Conservation (phyloP, 1,140 invertebrate species). For the Medauroidea extradentata region DNA sequence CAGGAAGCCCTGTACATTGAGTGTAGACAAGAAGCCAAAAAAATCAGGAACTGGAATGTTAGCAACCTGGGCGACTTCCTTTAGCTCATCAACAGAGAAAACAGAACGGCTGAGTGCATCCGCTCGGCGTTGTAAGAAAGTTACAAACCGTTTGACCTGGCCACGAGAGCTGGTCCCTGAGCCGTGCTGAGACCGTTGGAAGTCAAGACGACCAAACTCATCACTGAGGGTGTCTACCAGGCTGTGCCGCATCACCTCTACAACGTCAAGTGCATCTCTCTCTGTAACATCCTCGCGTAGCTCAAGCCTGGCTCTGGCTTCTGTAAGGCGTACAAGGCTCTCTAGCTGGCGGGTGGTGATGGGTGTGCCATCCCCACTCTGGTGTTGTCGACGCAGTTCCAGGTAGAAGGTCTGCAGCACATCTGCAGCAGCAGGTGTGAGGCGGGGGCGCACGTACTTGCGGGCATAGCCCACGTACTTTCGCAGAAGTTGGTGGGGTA, state of each 20-base stretch:
- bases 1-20: conserved; percentile 82
- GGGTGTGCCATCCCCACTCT: conserved; percentile 57
- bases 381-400: conserved; percentile 63
- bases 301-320: conserved; percentile 81
- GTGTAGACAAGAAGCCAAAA: conserved; percentile 60
- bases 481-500: conserved; percentile 71
- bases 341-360: conserved; percentile 83
- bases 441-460: conserved; percentile 79
- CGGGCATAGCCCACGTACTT: conserved; percentile 91
- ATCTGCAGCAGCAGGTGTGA: conserved; percentile 63
- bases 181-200: conserved; percentile 64
- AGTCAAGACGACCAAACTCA: conserved; percentile 62
- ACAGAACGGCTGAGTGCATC: conserved; percentile 58
- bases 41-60: conserved; percentile 58
- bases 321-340: conserved; percentile 81
- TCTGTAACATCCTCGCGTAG: conserved; percentile 72
- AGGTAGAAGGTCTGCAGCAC: conserved; percentile 79
- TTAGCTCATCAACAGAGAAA: conserved; percentile 74
- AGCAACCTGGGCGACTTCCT: conserved; percentile 58
- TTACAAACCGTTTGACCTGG: conserved; percentile 72
- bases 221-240: conserved; percentile 71
- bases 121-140: conserved; percentile 59
- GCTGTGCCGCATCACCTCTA: conserved; percentile 80
- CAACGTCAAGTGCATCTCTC: conserved; percentile 78
- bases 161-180: conserved; percentile 66